These are phyloP conservation scores for Raja brachyura DNA, from an alignment of 2,113 vertebrate species.

Conservation along the genomic window DNA sequence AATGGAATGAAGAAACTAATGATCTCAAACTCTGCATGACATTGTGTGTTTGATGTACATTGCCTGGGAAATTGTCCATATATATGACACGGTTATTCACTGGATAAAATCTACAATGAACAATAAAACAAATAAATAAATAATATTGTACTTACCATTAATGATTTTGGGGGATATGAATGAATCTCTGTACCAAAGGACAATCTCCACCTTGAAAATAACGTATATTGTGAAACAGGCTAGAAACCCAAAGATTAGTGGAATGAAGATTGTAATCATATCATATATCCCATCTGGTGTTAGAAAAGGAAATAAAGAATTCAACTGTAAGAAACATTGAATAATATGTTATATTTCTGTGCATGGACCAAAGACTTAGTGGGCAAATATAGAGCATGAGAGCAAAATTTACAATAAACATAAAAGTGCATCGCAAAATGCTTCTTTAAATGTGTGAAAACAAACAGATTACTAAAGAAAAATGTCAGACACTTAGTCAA, in stretches of 20 bases:
- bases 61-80: neutral
- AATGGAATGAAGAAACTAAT: neutral
- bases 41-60: neutral
- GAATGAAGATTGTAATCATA: slow-evolving; percentile 55
- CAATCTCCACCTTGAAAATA: slow-evolving; percentile 79
- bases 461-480: too few species aligned
- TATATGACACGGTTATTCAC: neutral
- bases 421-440: too few species aligned
- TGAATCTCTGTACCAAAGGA: slow-evolving; percentile 70
- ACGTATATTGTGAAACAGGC: slow-evolving; percentile 57
- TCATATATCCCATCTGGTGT: slow-evolving; percentile 57
- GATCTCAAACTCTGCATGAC: neutral
- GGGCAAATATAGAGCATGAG: neutral
- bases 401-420: too few species aligned
- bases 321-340: neutral
- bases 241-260: slow-evolving; percentile 54
- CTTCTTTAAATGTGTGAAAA: too few species aligned
- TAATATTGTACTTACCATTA: slow-evolving; percentile 1
- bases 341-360: neutral
- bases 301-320: slow-evolving; percentile 46
- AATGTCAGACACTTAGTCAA: too few species aligned
- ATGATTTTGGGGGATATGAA: neutral
- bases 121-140: neutral
- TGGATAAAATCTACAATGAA: neutral
- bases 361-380: neutral